Conservation (phyloP, 2,113 vertebrate species). For the Mirza zaza region DNA sequence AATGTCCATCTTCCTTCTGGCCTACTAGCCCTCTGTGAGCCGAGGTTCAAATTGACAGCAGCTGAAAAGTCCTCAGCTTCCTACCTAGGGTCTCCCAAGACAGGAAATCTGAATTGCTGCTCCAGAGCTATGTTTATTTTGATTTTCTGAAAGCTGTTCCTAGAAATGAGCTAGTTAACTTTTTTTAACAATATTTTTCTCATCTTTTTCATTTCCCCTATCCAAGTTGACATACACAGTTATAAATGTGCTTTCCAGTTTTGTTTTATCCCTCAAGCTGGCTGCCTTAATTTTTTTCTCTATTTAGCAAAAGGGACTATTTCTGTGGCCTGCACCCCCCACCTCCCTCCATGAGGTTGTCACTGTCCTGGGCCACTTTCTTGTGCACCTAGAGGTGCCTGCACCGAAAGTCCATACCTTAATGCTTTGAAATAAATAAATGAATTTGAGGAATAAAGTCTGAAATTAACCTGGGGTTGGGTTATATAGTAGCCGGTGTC, state of each 20-base stretch:
- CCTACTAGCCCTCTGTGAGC: not conserved
- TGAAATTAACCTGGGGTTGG: not conserved
- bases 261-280: not conserved
- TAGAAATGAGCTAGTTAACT: not conserved
- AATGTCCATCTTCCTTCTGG: not conserved
- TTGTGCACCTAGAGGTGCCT: not conserved
- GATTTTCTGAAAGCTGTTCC: not conserved
- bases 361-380: not conserved
- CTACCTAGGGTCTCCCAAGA: not conserved
- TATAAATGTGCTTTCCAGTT: not conserved
- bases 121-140: not conserved
- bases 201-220: not conserved
- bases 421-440: not conserved
- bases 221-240: not conserved
- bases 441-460: not conserved
- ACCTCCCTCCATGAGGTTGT: not conserved
- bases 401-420: not conserved
- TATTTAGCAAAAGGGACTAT: not conserved
- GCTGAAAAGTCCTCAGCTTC: not conserved
- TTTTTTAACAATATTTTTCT: not conserved
- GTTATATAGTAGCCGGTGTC: not conserved
- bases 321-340: rapidly evolving
- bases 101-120: not conserved
- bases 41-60: not conserved
- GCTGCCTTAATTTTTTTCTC: not conserved